Percentiles rank a stretch among this genome's conserved stretches.
Conservation (phyloP, 2,113 vertebrate genomes). For the Callopanchax toddi region DNA sequence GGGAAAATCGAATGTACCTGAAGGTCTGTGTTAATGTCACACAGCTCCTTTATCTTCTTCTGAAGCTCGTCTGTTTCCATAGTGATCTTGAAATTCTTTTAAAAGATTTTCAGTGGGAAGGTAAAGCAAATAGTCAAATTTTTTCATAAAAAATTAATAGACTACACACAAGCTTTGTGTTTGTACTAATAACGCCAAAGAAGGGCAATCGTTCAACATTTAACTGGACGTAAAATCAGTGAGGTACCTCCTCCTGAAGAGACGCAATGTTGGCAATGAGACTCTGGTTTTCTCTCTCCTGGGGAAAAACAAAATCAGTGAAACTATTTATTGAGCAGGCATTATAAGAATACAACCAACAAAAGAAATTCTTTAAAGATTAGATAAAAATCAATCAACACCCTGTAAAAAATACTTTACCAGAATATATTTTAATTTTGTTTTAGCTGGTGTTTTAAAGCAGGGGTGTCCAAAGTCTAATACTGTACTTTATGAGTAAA, state of each 20-base stretch:
- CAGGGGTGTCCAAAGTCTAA: too few species aligned
- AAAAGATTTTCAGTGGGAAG: slow-evolving; percentile 24
- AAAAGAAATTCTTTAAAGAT: too few species aligned
- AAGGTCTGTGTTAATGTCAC: slow-evolving; percentile 80
- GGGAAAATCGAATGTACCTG: slow-evolving; percentile 77
- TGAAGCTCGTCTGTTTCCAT: slow-evolving; percentile 84
- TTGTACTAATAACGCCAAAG: background rate
- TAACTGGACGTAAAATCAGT: background rate
- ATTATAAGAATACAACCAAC: too few species aligned
- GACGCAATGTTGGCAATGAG: slow-evolving; percentile 83
- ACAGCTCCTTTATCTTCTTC: slow-evolving; percentile 83
- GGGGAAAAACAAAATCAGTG: slow-evolving; percentile 5
- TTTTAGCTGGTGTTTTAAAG: too few species aligned
- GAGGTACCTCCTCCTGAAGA: slow-evolving; percentile 88
- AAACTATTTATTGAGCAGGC: too few species aligned
- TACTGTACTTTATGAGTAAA: too few species aligned
- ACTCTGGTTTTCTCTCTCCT: slow-evolving; percentile 88
- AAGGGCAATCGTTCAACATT: background rate
- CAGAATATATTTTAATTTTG: too few species aligned
- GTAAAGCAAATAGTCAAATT: slow-evolving; percentile 2
- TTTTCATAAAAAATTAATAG: background rate
- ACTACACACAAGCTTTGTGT: background rate
- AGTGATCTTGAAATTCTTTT: slow-evolving; percentile 84
- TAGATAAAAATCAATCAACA: too few species aligned
- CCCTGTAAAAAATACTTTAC: too few species aligned